Percentiles rank a stretch among this genome's conserved stretches.
Evolutionary conservation across 2,888 invertebrate genomes (phyloP).

Genomic region (Didymodactylos carnosus): DNA sequence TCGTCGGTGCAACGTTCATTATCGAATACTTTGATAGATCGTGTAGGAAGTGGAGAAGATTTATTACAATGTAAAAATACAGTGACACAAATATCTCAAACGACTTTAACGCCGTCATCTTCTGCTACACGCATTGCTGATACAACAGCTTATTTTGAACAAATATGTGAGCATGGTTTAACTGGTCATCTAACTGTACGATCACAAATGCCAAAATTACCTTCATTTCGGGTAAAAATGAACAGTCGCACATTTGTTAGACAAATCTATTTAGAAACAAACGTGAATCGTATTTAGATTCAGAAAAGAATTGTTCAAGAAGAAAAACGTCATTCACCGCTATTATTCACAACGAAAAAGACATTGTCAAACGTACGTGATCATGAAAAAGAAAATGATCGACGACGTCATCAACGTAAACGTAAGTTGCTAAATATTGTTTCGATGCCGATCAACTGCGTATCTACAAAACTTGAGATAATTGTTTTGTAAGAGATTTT

Average conservation of each 20-base stretch:
- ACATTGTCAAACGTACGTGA: too few relatives aligned
- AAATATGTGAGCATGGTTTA: conserved; percentile 17
- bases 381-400: too few relatives aligned
- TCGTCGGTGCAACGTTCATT: conserved; percentile 8
- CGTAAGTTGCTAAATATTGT: too few relatives aligned
- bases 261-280: neutral
- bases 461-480: too few relatives aligned
- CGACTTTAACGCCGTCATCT: neutral
- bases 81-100: neutral
- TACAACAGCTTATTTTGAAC: neutral
- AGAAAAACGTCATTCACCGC: neutral
- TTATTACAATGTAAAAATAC: too few relatives aligned
- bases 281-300: too few relatives aligned
- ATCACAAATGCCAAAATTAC: conserved; percentile 78
- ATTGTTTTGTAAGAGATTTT: too few relatives aligned
- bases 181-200: too few relatives aligned
- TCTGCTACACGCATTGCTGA: neutral
- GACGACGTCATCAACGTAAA: too few relatives aligned
- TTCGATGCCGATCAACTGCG: too few relatives aligned
- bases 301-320: neutral
- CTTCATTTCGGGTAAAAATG: conserved; percentile 50
- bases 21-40: conserved; percentile 27
- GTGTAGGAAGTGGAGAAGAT: conserved; percentile 7
- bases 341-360: too few relatives aligned
- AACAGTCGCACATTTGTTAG: too few relatives aligned